These are phyloP conservation scores for Equus quagga DNA, from an alignment of 2,113 vertebrate genomes.

Conservation along the genomic window DNA sequence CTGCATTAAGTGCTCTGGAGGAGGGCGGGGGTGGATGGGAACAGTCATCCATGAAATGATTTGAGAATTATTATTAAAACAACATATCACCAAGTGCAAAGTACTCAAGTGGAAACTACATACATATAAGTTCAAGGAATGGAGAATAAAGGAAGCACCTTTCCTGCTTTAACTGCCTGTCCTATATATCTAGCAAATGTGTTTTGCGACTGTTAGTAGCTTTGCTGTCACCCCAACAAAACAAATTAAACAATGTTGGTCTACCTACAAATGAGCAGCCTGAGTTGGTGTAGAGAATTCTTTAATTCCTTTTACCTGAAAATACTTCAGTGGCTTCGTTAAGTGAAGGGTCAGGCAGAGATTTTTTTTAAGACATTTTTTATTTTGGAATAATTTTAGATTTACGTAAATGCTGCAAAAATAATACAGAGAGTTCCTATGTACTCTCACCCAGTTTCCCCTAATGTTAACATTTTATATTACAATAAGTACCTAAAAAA, in stretches of 20 bases:
- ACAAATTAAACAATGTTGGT: conserved; percentile 35
- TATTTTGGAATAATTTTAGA: conserved; percentile 52
- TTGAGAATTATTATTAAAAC: conserved; percentile 79
- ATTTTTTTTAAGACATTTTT: not conserved
- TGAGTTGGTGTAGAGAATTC: not conserved
- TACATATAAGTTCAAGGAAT: conserved; percentile 61
- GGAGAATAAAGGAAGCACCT: not conserved
- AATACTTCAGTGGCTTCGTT: not conserved
- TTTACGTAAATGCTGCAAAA: conserved; percentile 38
- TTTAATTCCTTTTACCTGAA: conserved; percentile 28
- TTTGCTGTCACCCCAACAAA: not conserved
- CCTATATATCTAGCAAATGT: conserved; percentile 50
- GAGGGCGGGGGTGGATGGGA: conserved; percentile 72
- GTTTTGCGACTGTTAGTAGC: conserved; percentile 6
- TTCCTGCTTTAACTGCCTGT: not conserved
- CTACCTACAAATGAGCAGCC: not conserved
- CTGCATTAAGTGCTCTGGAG: conserved; percentile 71
- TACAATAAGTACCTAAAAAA: not conserved
- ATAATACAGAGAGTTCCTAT: not conserved
- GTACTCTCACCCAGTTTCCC: not conserved
- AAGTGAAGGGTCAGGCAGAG: not conserved
- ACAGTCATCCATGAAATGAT: conserved; percentile 70
- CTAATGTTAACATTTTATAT: not conserved
- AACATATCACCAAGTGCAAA: conserved; percentile 67
- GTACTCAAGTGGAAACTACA: conserved; percentile 59